phyloP scores from a whole-genome alignment of 1,140 invertebrate genomes.

The Choristoneura fumiferana region DNA sequence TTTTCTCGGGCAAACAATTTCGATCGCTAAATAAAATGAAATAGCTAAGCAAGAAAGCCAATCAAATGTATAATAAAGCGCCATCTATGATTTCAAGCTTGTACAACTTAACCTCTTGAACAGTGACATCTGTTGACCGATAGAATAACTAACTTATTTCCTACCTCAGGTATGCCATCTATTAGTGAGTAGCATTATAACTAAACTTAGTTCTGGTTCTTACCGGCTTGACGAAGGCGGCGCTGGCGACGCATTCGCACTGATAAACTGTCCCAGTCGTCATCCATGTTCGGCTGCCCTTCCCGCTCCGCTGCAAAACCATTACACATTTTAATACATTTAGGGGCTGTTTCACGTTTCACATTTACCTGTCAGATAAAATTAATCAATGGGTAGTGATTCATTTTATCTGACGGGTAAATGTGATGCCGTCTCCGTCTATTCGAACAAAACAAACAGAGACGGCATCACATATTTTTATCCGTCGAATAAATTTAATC shows the following conservation, averaged over 20 bases:
- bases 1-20: no score
- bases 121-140: not conserved
- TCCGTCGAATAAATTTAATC: no score
- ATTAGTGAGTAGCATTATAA: conserved; percentile 28
- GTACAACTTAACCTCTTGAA: not conserved
- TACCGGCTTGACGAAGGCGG: conserved; percentile 76
- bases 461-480: no score
- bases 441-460: no score
- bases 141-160: not conserved
- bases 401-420: no score
- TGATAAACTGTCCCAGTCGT: conserved; percentile 87
- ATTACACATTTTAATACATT: no score
- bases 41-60: no score
- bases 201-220: conserved; percentile 35
- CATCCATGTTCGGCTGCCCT: conserved; percentile 82
- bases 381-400: no score
- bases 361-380: no score
- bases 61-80: not conserved
- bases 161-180: conserved; percentile 32
- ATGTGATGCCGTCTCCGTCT: no score
- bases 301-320: conserved; percentile 74
- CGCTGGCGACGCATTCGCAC: conserved; percentile 84
- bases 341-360: no score
- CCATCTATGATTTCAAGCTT: not conserved
- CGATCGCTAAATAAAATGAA: no score